A percentile compares a stretch with the other conserved stretches of the same genome.
These are phyloP conservation scores for Brachyhypopomus gauderio DNA, from an alignment of 2,113 vertebrate genomes.

Conservation along the genomic window DNA sequence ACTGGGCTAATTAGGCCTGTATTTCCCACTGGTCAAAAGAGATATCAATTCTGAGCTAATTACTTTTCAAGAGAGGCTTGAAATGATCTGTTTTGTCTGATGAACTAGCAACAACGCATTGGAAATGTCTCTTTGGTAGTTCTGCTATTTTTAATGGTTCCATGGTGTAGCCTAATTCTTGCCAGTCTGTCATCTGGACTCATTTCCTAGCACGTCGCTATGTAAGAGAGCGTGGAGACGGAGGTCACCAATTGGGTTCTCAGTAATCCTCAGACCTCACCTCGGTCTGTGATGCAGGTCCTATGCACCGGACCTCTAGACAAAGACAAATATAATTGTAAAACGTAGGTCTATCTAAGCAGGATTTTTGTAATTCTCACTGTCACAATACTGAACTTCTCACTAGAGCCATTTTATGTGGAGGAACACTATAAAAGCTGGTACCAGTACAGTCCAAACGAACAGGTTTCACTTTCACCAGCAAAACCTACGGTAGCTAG, in stretches of 20 bases:
- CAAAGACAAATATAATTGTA: neutral
- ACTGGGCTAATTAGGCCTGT: conserved; percentile 42
- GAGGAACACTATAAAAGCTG: neutral
- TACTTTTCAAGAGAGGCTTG: conserved; percentile 29
- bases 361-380: neutral
- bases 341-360: too few relatives aligned
- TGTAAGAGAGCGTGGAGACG: neutral
- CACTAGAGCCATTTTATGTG: too few relatives aligned
- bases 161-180: conserved; percentile 32
- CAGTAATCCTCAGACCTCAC: neutral
- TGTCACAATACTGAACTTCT: neutral
- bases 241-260: neutral
- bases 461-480: neutral
- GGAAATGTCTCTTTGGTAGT: conserved; percentile 30
- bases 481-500: neutral
- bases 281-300: neutral
- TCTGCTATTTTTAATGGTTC: conserved; percentile 28
- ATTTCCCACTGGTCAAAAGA: conserved; percentile 49
- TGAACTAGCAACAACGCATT: conserved; percentile 32
- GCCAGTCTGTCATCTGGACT: neutral
- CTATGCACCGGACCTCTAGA: neutral
- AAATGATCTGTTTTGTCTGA: conserved; percentile 50
- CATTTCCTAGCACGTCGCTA: neutral
- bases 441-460: too few relatives aligned
- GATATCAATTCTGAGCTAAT: conserved; percentile 42